Conservation (phyloP, 2,797 vertebrate genomes). For the Galagoides demidoff region DNA sequence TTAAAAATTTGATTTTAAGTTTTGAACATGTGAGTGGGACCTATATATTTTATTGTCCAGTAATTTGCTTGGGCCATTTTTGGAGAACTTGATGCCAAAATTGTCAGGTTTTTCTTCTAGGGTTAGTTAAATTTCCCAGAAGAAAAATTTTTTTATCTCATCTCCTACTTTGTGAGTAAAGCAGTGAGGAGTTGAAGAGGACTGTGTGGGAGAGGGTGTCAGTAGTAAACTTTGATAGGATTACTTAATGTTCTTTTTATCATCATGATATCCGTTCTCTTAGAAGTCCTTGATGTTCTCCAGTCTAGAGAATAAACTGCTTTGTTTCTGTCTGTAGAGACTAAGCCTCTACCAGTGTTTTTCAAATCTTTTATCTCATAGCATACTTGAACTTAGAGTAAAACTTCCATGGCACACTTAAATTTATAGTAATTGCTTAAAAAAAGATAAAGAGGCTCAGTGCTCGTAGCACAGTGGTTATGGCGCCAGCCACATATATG, state of each 20-base stretch:
- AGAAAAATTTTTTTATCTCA: neutral
- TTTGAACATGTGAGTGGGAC: neutral
- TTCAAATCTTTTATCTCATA: too few species aligned
- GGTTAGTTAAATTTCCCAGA: neutral
- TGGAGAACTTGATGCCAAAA: neutral
- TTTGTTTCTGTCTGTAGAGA: neutral
- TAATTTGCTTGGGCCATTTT: neutral
- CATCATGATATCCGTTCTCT: neutral
- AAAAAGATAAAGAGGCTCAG: too few species aligned
- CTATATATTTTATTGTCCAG: neutral
- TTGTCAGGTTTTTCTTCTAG: neutral
- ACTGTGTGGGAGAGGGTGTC: neutral
- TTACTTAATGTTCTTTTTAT: neutral
- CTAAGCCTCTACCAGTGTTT: neutral
- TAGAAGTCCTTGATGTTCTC: neutral
- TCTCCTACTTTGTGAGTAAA: neutral
- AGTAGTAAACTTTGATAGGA: neutral
- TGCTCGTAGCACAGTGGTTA: too few species aligned
- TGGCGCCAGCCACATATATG: too few species aligned
- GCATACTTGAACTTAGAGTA: too few species aligned
- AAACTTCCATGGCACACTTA: too few species aligned
- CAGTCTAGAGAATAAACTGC: neutral
- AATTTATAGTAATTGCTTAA: too few species aligned
- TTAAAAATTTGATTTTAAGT: neutral
- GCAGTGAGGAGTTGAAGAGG: neutral